Evolutionary conservation across 2,888 invertebrate genomes (phyloP).

Genomic region (Temnothorax unifasciatus): DNA sequence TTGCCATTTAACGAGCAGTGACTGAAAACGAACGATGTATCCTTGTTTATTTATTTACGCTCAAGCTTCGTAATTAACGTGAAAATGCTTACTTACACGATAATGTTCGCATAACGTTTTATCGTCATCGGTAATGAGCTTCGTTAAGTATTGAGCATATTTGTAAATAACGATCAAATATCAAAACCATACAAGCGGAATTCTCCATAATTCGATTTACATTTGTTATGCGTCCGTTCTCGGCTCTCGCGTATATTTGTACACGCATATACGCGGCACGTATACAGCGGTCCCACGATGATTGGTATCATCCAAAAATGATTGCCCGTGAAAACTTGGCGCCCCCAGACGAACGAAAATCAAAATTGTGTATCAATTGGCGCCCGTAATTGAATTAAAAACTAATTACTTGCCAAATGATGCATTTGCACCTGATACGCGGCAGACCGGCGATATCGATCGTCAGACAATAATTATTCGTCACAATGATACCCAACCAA

Average conservation of each 20-base stretch:
- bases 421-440: constrained; percentile 50
- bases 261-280: not conserved
- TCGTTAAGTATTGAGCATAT: constrained; percentile 58
- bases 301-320: constrained; percentile 56
- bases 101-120: constrained; percentile 53
- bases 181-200: constrained; percentile 52
- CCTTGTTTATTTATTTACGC: constrained; percentile 50
- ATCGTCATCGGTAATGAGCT: constrained; percentile 50
- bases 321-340: constrained; percentile 54
- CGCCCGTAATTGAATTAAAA: constrained; percentile 51
- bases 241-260: not conserved
- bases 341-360: constrained; percentile 45
- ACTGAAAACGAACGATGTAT: constrained; percentile 32
- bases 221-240: constrained; percentile 51
- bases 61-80: constrained; percentile 43
- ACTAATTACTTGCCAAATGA: constrained; percentile 57
- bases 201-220: constrained; percentile 54
- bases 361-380: constrained; percentile 58
- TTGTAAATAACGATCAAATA: constrained; percentile 58
- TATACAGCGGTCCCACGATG: constrained; percentile 37
- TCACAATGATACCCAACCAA: constrained; percentile 47
- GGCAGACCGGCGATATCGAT: constrained; percentile 26
- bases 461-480: constrained; percentile 49
- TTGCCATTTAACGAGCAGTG: constrained; percentile 18
- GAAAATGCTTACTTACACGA: constrained; percentile 52